Evolutionary conservation across 1,140 invertebrate genomes (phyloP).

Genomic region (Notospermus geniculatus): DNA sequence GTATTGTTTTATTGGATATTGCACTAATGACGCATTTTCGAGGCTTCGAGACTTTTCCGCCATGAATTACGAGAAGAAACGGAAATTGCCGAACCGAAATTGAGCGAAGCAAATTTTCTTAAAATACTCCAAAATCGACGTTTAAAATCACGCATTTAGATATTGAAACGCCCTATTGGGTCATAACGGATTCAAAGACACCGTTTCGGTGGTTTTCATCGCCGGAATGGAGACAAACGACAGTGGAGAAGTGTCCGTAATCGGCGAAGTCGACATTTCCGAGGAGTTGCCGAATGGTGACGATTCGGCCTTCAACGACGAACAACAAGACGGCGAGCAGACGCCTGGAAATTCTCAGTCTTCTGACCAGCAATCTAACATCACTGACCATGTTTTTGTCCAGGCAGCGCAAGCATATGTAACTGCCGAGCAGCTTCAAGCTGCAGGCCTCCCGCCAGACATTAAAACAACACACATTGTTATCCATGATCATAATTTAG

Average conservation of each 20-base stretch:
- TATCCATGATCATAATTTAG: constrained; percentile 53
- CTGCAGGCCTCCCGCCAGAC: constrained; percentile 25
- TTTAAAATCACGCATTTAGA: no score
- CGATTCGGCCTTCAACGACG: constrained; percentile 48
- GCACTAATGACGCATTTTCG: neutral
- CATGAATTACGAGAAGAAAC: constrained; percentile 30
- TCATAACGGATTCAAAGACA: no score
- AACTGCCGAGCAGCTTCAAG: constrained; percentile 46
- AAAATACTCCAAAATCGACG: no score
- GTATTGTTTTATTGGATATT: no score
- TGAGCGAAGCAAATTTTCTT: no score
- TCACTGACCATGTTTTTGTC: constrained; percentile 44
- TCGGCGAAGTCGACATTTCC: constrained; percentile 55
- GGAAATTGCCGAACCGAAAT: constrained; percentile 40
- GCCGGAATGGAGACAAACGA: constrained; percentile 13
- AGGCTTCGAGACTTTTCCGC: constrained; percentile 27
- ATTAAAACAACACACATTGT: constrained; percentile 56
- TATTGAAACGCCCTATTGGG: no score
- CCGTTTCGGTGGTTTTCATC: no score
- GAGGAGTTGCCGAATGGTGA: constrained; percentile 55
- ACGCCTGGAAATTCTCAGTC: constrained; percentile 12
- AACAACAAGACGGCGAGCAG: constrained; percentile 27
- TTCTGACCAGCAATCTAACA: neutral
- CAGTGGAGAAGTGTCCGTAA: constrained; percentile 28
- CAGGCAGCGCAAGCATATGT: constrained; percentile 51